Evolutionary conservation across 1,140 invertebrate species (phyloP), one percentile per base, ranked within the genome.

Genomic region (Drosophila seguyi): DNA sequence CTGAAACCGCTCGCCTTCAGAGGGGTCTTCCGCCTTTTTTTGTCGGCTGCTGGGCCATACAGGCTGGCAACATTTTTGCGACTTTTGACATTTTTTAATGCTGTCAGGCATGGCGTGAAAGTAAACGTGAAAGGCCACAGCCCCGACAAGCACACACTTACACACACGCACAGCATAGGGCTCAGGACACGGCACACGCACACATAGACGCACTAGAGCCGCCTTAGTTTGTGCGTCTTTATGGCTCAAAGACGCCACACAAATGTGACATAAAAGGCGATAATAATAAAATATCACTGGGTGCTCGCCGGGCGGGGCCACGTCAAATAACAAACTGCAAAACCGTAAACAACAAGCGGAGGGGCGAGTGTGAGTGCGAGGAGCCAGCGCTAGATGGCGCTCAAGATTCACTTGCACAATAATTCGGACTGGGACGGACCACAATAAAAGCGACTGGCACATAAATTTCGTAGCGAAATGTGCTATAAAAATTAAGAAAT

Each of bases 61-160:
- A 58, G 63, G 75, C 84, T 78, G 77, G 84, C 85, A 84, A 88
- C 85, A 88, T 88, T 90, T 88, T 88, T 88, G 81, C 86, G 78
- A 90, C 85, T 79, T 90, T 90, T 90, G 85, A 90, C 85, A 90
- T 90, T 90, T 90, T 79, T 90, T 88, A 88, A 88, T 84, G 84
- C 84, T 81, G 68, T 74, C 84, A 83, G 84, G 77, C 84, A 75
- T 84, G 84, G 85, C 81, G 85, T 81, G 80, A 88, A 88, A 88
- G 63, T 87, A 86, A 79, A 86, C 75, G 79, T 81, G 69, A 76
- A 76, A 62, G 75, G 81, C 65, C 44, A 58, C 62, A 77, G 25
- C 55, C 52, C 53, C 44, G 56, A 76, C 45, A 52, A 53, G 41
- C 63, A 38, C 44, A 42, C 63, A 38, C 44, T 38, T 34, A 36